A percentile compares a stretch with the other conserved stretches of the same genome.
phyloP scores from a whole-genome alignment of 1,140 invertebrate genomes.

The Caerostris extrusa region DNA sequence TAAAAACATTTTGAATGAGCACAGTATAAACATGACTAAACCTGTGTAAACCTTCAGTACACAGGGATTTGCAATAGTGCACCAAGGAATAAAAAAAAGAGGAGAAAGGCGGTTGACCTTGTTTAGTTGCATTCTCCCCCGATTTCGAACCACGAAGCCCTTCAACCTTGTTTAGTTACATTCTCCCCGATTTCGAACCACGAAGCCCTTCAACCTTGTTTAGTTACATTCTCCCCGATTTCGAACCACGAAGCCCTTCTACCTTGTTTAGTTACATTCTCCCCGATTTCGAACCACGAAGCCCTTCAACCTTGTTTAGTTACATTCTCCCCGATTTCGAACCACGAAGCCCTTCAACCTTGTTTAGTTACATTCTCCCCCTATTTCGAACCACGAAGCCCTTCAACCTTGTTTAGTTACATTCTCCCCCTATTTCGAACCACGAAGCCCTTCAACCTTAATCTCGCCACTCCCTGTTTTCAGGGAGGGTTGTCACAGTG shows the following conservation, averaged over 20 bases:
- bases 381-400: too few relatives aligned
- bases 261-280: slow-evolving; percentile 33
- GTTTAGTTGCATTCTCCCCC: background rate
- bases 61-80: too few relatives aligned
- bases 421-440: too few relatives aligned
- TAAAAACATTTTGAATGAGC: too few relatives aligned
- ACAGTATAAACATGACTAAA: too few relatives aligned
- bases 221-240: background rate
- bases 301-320: slow-evolving; percentile 46
- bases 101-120: slow-evolving; percentile 37
- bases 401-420: too few relatives aligned
- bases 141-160: background rate
- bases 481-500: background rate
- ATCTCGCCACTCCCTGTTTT: background rate
- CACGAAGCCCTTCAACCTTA: background rate
- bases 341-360: slow-evolving; percentile 23
- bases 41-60: too few relatives aligned
- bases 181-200: background rate
- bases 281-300: background rate
- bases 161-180: background rate
- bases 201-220: slow-evolving; percentile 24
- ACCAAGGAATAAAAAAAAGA: background rate
- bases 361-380: slow-evolving; percentile 15
- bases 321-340: background rate
- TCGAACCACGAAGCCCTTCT: background rate